A percentile compares a stretch with the other conserved stretches of the same genome.
Conservation (phyloP, 1,140 invertebrate genomes). For the Leptinotarsa defecta region DNA sequence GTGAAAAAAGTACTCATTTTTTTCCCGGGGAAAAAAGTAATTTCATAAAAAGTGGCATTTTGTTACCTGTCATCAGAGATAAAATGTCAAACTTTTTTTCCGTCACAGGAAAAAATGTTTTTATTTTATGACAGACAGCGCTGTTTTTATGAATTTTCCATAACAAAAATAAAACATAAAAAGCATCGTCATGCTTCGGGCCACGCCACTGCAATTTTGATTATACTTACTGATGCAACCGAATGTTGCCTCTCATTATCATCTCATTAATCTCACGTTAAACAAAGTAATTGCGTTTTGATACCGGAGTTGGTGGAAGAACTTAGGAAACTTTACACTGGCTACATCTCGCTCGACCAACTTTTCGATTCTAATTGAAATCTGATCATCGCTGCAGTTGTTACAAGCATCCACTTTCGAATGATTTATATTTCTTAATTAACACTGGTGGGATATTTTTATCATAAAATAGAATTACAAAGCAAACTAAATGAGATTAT, state of each 20-base stretch:
- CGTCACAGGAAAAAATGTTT: no score
- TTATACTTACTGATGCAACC: neutral
- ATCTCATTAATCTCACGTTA: conserved; percentile 21
- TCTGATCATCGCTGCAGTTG: neutral
- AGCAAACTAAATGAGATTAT: no score
- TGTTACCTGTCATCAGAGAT: no score
- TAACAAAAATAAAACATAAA: no score
- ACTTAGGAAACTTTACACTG: neutral
- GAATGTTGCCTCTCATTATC: conserved; percentile 24
- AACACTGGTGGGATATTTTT: neutral
- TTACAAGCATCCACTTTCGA: neutral
- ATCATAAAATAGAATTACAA: neutral
- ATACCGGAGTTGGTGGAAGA: conserved; percentile 14
- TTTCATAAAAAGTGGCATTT: no score
- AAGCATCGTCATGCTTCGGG: neutral
- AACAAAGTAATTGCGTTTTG: conserved; percentile 27
- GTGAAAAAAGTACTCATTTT: no score
- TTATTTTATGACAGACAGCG: no score
- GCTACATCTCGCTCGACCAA: neutral
- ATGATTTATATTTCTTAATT: conserved; percentile 1
- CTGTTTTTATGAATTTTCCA: no score
- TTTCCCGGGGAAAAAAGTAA: no score
- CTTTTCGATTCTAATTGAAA: conserved; percentile 2
- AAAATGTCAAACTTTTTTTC: no score
- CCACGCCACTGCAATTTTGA: conserved; percentile 16